These are phyloP conservation scores for Vultur gryphus DNA, from an alignment of 2,797 vertebrate species.

Conservation along the genomic window DNA sequence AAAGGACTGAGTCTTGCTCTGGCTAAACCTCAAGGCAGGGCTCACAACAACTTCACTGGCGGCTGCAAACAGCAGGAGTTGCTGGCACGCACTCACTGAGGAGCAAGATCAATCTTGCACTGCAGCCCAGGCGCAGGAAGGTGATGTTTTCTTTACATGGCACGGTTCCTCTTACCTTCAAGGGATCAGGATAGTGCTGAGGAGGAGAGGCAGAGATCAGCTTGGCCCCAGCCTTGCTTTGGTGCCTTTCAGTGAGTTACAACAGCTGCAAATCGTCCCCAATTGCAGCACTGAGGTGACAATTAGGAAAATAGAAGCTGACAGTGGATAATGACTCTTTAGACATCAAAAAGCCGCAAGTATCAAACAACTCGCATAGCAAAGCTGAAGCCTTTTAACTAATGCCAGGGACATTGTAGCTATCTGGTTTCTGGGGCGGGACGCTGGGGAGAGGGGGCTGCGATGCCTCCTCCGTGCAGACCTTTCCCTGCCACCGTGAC, in stretches of 20 bases:
- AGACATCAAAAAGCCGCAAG: background rate
- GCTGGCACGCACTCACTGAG: background rate
- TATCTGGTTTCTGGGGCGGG: background rate
- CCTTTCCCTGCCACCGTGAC: background rate
- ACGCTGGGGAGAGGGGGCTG: background rate
- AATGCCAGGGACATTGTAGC: fast-evolving
- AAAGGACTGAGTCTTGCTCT: background rate
- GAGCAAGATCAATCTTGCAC: fast-evolving
- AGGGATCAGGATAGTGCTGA: background rate
- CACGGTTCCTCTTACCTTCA: background rate
- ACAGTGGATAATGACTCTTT: background rate
- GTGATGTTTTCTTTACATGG: background rate
- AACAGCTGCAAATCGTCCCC: background rate
- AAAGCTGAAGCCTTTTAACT: background rate
- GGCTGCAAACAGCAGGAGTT: background rate
- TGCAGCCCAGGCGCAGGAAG: background rate
- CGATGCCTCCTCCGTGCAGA: fast-evolving
- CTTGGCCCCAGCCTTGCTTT: background rate
- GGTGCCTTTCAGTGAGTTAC: background rate
- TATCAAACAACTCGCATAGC: background rate
- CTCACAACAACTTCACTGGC: background rate
- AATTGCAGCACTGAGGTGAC: background rate
- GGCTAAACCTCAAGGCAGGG: background rate
- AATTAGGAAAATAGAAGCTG: background rate
- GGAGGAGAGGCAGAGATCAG: background rate